phyloP scores from a whole-genome alignment of 2,888 invertebrate species.

The Phalera bucephala region DNA sequence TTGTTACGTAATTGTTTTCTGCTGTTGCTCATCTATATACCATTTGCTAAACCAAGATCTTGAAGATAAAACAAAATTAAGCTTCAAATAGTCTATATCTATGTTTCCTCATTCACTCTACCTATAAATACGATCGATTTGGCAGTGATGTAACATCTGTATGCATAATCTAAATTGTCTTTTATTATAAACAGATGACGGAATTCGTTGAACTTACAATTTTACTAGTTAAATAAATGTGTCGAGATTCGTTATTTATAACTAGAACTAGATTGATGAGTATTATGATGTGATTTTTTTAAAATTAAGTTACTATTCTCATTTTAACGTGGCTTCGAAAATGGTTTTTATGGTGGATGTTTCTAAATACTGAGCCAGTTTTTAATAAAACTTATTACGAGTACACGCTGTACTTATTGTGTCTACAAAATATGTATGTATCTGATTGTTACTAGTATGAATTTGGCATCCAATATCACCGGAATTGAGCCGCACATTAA shows the following conservation, averaged over 20 bases:
- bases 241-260: neutral
- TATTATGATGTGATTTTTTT: neutral
- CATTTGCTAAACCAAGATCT: slow-evolving; percentile 6
- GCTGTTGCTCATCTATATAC: slow-evolving; percentile 4
- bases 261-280: no score
- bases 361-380: neutral
- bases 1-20: neutral
- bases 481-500: slow-evolving; percentile 45
- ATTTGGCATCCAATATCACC: slow-evolving; percentile 69
- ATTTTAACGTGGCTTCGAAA: neutral
- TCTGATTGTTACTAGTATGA: slow-evolving; percentile 30
- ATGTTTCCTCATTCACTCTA: slow-evolving; percentile 47
- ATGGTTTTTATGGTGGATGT: neutral
- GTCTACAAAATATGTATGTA: slow-evolving; percentile 2
- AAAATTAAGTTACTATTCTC: neutral
- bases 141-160: slow-evolving; percentile 75
- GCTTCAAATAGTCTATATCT: slow-evolving; percentile 32
- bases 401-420: neutral
- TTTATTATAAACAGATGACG: slow-evolving; percentile 27
- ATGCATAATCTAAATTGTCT: slow-evolving; percentile 33
- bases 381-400: neutral
- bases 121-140: slow-evolving; percentile 57
- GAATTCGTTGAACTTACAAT: slow-evolving; percentile 9
- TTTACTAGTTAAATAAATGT: no score
- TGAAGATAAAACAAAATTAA: slow-evolving; percentile 25